A percentile compares a stretch with the other conserved stretches of the same genome.
phyloP scores from a whole-genome alignment of 2,113 vertebrate species.

The Stomatorhinus ivindoensis region DNA sequence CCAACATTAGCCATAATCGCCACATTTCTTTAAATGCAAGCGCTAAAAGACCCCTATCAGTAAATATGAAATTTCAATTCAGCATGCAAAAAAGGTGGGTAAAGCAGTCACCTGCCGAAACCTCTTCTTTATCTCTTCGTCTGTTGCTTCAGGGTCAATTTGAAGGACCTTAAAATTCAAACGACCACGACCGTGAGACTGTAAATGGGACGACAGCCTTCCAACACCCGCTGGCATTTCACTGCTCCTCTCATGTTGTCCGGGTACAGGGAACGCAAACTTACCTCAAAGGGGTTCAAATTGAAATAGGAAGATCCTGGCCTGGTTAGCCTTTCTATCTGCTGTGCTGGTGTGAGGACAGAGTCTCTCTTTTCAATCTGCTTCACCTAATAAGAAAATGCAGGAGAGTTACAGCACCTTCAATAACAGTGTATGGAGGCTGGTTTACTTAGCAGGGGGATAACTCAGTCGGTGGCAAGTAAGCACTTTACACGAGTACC shows the following conservation, averaged over 20 bases:
- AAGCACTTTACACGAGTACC: not conserved
- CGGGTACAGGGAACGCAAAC: not conserved
- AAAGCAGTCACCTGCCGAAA: conserved; percentile 74
- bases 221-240: not conserved
- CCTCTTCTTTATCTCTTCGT: conserved; percentile 94
- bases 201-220: not conserved
- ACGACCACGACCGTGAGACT: not conserved
- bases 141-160: conserved; percentile 92
- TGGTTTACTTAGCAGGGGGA: not conserved
- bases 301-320: conserved; percentile 95
- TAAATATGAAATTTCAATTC: not conserved
- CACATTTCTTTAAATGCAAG: not conserved
- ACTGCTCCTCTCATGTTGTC: not conserved
- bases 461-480: not conserved
- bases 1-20: not conserved
- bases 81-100: not conserved
- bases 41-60: not conserved
- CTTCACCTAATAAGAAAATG: conserved; percentile 70
- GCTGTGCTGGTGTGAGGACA: conserved; percentile 92
- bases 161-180: conserved; percentile 75
- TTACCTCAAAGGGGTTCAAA: conserved; percentile 93
- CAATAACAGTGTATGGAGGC: not conserved
- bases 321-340: conserved; percentile 88
- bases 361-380: conserved; percentile 98
- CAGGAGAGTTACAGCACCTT: not conserved